Evolutionary conservation across 2,797 vertebrate genomes (phyloP).

Genomic region (Lagocephalus sceleratus): DNA sequence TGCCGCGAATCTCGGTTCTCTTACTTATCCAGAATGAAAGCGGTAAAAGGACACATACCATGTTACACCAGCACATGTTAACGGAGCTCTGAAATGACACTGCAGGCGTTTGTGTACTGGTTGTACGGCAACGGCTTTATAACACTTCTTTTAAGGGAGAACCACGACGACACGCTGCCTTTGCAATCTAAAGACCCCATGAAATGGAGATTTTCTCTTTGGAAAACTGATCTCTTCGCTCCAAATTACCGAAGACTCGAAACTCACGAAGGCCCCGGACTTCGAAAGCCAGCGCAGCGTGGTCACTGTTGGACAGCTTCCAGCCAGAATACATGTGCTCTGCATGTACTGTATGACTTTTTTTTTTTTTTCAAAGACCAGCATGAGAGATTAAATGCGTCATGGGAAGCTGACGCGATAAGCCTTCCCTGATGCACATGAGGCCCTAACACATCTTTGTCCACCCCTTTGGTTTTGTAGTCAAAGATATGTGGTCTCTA

Average conservation of each 20-base stretch:
- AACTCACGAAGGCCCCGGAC: not conserved
- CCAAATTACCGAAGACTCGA: not conserved
- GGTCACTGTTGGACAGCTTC: not conserved
- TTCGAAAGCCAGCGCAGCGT: not conserved
- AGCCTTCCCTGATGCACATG: no score
- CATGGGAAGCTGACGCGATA: no score
- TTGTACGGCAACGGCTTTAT: not conserved
- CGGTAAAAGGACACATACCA: conserved; percentile 4
- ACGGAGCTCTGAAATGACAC: conserved; percentile 2
- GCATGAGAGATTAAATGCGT: no score
- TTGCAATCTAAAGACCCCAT: not conserved
- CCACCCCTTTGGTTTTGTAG: no score
- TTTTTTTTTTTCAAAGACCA: no score
- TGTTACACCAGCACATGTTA: conserved; percentile 1
- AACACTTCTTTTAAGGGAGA: not conserved
- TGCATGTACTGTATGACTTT: not conserved
- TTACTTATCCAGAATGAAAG: conserved; percentile 19
- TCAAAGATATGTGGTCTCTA: no score
- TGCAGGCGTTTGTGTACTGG: not conserved
- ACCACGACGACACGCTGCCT: not conserved
- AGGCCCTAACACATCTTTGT: no score
- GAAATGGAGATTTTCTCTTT: not conserved
- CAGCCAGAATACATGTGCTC: not conserved
- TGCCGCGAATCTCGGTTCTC: conserved; percentile 19
- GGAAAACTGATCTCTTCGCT: not conserved